Evolutionary conservation across 2,797 vertebrate species (phyloP).

Genomic region (Clarias fuscus): DNA sequence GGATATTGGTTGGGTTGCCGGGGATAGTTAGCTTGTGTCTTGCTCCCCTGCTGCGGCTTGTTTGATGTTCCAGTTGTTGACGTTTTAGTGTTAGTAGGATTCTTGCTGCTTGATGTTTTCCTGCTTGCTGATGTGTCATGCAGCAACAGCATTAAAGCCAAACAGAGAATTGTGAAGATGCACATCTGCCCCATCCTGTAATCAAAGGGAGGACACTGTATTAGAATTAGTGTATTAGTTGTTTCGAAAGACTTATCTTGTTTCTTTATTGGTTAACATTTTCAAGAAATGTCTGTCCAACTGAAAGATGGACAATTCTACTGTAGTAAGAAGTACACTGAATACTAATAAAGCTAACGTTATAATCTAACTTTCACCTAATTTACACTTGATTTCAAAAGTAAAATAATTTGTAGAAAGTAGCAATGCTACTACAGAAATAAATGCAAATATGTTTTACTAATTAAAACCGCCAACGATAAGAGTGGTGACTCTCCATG

Average conservation of each 20-base stretch:
- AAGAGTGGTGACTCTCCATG: not conserved
- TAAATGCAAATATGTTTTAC: conserved; percentile 7
- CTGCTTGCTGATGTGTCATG: conserved; percentile 30
- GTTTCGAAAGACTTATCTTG: not conserved
- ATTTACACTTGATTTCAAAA: not conserved
- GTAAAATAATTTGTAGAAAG: not conserved
- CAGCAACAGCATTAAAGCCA: conserved; percentile 37
- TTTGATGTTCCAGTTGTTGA: conserved; percentile 20
- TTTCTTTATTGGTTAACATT: not conserved
- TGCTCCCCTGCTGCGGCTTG: conserved; percentile 52
- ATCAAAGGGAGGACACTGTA: not conserved
- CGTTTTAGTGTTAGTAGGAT: conserved; percentile 28
- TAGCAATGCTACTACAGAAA: not conserved
- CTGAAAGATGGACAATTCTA: not conserved
- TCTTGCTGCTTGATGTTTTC: conserved; percentile 31
- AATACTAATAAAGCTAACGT: not conserved
- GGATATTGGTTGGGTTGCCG: conserved; percentile 17
- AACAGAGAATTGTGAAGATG: not conserved
- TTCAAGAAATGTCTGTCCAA: not conserved
- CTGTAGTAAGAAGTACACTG: no score
- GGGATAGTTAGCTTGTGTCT: conserved; percentile 43
- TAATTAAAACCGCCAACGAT: not conserved
- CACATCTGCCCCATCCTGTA: conserved; percentile 37
- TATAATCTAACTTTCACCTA: not conserved
- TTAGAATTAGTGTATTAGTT: not conserved